Evolutionary conservation across 2,888 invertebrate species (phyloP).

Genomic region (Hydraecia micacea): DNA sequence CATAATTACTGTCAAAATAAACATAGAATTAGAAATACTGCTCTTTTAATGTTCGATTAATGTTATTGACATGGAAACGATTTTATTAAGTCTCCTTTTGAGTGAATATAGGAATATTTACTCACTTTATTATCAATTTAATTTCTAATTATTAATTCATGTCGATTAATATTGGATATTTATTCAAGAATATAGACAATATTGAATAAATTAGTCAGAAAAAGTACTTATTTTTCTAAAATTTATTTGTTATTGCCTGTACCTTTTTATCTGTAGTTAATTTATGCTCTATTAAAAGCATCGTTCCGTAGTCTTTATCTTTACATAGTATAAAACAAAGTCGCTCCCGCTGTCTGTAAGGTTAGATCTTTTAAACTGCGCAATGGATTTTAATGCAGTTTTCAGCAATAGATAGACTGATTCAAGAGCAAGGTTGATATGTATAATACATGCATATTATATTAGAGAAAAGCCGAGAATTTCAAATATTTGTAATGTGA

Average conservation of each 20-base stretch:
- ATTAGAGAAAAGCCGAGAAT: too few relatives aligned
- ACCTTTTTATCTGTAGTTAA: background rate
- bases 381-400: too few relatives aligned
- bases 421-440: too few relatives aligned
- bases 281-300: background rate
- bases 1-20: conserved; percentile 55
- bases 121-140: conserved; percentile 37
- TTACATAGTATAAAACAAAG: too few relatives aligned
- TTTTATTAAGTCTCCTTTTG: conserved; percentile 46
- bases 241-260: conserved; percentile 29
- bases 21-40: conserved; percentile 52
- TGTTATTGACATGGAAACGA: conserved; percentile 50
- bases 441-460: too few relatives aligned
- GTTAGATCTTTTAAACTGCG: too few relatives aligned
- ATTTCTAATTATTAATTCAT: conserved; percentile 56
- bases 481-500: too few relatives aligned
- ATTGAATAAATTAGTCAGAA: conserved; percentile 43
- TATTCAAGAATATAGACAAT: conserved; percentile 43
- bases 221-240: background rate
- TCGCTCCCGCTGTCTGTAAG: too few relatives aligned
- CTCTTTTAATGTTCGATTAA: conserved; percentile 50
- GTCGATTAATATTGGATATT: conserved; percentile 48
- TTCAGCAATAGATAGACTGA: too few relatives aligned
- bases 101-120: conserved; percentile 33
- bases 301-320: too few relatives aligned